Percentiles rank a stretch among this genome's conserved stretches.
These are phyloP conservation scores for Erinaceus europaeus DNA, from an alignment of 2,113 vertebrate species.

Conservation along the genomic window DNA sequence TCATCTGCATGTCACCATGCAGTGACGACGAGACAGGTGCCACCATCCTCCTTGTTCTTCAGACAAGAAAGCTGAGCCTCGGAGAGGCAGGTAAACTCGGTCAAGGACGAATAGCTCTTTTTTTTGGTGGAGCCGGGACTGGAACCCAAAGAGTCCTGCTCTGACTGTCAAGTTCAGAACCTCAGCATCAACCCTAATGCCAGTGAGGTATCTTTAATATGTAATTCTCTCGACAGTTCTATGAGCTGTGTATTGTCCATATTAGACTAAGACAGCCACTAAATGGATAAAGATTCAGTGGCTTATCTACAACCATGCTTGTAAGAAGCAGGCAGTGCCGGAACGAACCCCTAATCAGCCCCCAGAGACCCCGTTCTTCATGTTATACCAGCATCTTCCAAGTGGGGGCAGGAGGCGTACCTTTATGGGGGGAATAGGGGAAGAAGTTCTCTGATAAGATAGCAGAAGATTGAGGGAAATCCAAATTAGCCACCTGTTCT, in stretches of 20 bases:
- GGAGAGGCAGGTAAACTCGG: not conserved
- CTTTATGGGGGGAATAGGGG: too few relatives aligned
- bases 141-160: not conserved
- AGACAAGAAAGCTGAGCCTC: not conserved
- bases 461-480: too few relatives aligned
- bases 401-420: too few relatives aligned
- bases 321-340: not conserved
- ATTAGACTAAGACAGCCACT: not conserved
- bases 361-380: not conserved
- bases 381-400: not conserved
- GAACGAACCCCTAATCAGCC: not conserved
- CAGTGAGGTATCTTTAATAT: not conserved
- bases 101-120: not conserved
- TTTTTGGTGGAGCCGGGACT: not conserved
- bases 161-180: not conserved
- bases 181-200: not conserved
- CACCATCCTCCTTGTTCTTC: not conserved
- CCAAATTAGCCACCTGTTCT: too few relatives aligned
- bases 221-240: not conserved
- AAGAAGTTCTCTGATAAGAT: too few relatives aligned
- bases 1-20: not conserved
- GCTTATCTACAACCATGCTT: not conserved
- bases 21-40: not conserved
- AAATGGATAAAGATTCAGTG: not conserved
- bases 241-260: not conserved